Conservation (phyloP, 30 jellyfish, hydroid and myxozoan species). For the Haliclystus octoradiatus region DNA sequence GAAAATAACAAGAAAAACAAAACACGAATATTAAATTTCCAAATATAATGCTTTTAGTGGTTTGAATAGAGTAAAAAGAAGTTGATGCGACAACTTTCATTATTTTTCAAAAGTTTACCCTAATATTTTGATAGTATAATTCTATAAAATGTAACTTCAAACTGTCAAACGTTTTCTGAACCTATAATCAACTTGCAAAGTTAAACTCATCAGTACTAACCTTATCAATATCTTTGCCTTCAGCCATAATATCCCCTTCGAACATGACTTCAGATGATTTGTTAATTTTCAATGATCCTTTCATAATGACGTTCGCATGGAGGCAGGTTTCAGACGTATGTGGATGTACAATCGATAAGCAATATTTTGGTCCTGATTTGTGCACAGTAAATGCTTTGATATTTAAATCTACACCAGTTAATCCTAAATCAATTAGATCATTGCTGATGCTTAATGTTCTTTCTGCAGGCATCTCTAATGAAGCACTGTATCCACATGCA, state of each 20-base stretch:
- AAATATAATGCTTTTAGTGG: too few species aligned
- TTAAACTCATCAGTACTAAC: not conserved
- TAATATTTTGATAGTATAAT: too few species aligned
- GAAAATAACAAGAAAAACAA: too few species aligned
- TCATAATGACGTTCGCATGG: not conserved
- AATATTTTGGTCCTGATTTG: not conserved
- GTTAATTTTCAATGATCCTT: not conserved
- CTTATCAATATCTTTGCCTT: not conserved
- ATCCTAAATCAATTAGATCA: not conserved
- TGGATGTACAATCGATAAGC: not conserved
- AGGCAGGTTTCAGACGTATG: not conserved
- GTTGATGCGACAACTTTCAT: too few species aligned
- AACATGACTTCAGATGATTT: not conserved
- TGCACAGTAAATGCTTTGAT: not conserved
- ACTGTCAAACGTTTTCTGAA: too few species aligned
- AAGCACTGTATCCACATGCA: not conserved
- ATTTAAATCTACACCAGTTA: not conserved
- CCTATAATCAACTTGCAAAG: too few species aligned
- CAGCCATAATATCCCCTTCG: conserved; percentile 5
- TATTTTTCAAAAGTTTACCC: too few species aligned
- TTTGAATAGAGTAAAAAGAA: too few species aligned
- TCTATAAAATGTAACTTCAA: too few species aligned
- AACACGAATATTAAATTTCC: too few species aligned
- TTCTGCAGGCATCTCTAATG: not conserved
- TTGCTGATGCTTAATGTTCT: not conserved